Base-by-base conservation (phyloP, 2,888 invertebrate genomes). In the Metalampra italica region DNA sequence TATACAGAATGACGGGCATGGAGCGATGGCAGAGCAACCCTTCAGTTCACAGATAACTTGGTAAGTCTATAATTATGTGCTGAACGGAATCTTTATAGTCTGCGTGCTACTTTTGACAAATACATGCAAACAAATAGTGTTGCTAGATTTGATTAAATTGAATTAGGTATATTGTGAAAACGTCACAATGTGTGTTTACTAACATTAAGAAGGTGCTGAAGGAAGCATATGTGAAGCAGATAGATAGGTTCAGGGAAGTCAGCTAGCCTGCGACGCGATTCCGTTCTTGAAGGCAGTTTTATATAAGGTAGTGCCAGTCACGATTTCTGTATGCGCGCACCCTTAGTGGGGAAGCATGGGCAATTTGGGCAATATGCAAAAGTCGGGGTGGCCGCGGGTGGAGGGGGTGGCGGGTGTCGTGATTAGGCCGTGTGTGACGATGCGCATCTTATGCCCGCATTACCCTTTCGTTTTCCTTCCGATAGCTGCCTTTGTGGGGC, bases 381-480 rank as follows among this genome's bases (percentile, higher is more conserved):
- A 84, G 83, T 82, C 74, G 78, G 80, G 82, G 71, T 68, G 78
- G 70, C 59, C 59, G 65, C 60, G 59, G 64, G 68, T 62, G 64
- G 70, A 62, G 68, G 64, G 70, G 62, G 68, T 50, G 62, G 64
- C 62, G 71, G 62, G 64, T 62, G 71, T 68, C 76, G 81, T 87
- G 88, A 87, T 88, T 86, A 88, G 87, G 83, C 86, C 83, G 87
- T 87, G 88, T 88, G 88, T 86, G 87, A 73, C 88, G 88, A 86
- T 85, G 88, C 87, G 89, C 89, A 78, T 89, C 89, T 89, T 88
- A 84, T 80, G 84, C 89, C 89, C 89, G 87, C 85, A 89, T 89
- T 86, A 89, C 89, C 89, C 89, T 87, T 88, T 87, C 86, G 85
- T 75, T 82, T 82, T 88, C 84, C 88, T 87, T 88, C 89, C 88